Conservation (phyloP, 2,797 vertebrate species). For the Onychomys torridus region DNA sequence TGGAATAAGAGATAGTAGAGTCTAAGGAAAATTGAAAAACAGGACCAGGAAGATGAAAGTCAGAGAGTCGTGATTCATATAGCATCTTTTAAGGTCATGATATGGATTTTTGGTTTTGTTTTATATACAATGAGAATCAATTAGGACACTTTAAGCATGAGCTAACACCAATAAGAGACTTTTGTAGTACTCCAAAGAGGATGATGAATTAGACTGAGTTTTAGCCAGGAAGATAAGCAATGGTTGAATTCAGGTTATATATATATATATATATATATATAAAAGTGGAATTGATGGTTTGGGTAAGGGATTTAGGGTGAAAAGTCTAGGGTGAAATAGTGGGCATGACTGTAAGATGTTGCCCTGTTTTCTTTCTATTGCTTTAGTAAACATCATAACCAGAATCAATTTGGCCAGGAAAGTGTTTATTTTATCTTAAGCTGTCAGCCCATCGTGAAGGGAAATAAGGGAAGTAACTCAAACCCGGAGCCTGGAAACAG, state of each 20-base stretch:
- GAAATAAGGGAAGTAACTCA: background rate
- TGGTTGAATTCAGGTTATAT: background rate
- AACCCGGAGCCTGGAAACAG: background rate
- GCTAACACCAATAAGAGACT: background rate
- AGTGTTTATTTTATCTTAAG: background rate
- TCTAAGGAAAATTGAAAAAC: background rate
- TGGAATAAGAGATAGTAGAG: background rate
- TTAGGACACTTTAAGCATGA: background rate
- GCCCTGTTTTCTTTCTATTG: background rate
- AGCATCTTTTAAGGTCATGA: background rate
- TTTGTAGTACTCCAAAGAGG: background rate
- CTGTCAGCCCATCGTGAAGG: background rate
- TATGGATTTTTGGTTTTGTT: background rate
- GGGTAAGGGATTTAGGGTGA: background rate
- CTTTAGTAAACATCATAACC: background rate
- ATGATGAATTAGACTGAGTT: background rate
- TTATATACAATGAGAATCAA: background rate
- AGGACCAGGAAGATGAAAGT: background rate
- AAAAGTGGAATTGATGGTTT: background rate
- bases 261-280: too few relatives aligned
- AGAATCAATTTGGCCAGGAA: background rate
- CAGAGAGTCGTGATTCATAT: background rate
- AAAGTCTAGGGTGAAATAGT: background rate
- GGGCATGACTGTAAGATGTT: background rate
- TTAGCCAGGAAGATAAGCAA: background rate